A percentile compares a stretch with the other conserved stretches of the same genome.
Evolutionary conservation across 2,797 vertebrate genomes (phyloP).

Genomic region (Lophura swinhoii): DNA sequence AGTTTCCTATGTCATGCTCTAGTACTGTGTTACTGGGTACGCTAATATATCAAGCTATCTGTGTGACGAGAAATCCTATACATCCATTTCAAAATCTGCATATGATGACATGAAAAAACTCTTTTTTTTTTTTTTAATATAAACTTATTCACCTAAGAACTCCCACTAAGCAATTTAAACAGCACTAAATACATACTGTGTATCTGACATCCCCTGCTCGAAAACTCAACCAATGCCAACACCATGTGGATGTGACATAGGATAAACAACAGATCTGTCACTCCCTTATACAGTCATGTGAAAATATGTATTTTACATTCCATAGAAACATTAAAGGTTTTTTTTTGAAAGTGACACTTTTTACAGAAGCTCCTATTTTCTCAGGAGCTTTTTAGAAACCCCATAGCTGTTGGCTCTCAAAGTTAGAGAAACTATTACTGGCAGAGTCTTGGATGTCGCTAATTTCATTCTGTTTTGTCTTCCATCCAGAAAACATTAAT

Average conservation of each 20-base stretch:
- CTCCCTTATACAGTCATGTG: neutral
- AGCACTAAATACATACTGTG: neutral
- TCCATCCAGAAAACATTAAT: constrained; percentile 39
- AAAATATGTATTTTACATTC: neutral
- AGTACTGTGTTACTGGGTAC: neutral
- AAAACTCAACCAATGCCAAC: neutral
- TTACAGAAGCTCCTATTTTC: constrained; percentile 18
- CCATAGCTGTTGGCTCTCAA: neutral
- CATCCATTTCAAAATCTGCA: neutral
- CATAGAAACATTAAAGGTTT: neutral
- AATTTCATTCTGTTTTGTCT: constrained; percentile 40
- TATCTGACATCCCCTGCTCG: neutral
- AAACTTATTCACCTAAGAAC: neutral
- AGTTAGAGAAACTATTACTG: constrained; percentile 4
- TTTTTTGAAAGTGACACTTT: neutral
- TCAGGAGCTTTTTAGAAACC: constrained; percentile 3
- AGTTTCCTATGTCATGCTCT: neutral
- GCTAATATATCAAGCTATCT: neutral
- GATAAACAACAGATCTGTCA: neutral
- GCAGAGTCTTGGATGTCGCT: constrained; percentile 22
- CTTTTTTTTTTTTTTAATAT: neutral
- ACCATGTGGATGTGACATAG: neutral
- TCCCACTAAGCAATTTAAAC: neutral
- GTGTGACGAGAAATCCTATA: neutral
- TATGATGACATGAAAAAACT: neutral